Percentiles rank a stretch among this genome's conserved stretches.
Evolutionary conservation across 1,140 invertebrate species (phyloP).

Genomic region (Pissodes strobi): DNA sequence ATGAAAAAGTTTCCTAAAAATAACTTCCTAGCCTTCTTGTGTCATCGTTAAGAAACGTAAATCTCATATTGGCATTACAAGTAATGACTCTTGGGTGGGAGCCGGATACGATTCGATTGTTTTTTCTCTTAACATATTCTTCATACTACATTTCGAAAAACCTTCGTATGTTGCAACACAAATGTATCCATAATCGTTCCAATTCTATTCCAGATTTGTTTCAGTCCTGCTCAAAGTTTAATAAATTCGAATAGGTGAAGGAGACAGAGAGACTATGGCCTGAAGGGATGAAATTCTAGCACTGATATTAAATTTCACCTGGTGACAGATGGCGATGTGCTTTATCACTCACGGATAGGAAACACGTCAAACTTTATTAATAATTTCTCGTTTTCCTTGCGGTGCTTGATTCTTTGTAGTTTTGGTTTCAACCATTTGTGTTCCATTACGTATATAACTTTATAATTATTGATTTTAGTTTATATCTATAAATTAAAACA

Average conservation of each 20-base stretch:
- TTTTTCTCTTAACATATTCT: too few relatives aligned
- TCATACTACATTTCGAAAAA: too few relatives aligned
- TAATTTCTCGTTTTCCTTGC: slow-evolving; percentile 29
- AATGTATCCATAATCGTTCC: neutral
- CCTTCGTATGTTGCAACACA: too few relatives aligned
- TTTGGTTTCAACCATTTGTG: neutral
- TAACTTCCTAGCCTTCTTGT: too few relatives aligned
- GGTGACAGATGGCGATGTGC: slow-evolving; percentile 46
- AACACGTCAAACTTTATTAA: slow-evolving; percentile 43
- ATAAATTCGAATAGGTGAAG: slow-evolving; percentile 32
- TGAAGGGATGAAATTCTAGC: slow-evolving; percentile 34
- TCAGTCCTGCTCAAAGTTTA: slow-evolving; percentile 26
- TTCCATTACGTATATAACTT: neutral
- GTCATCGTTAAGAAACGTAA: too few relatives aligned
- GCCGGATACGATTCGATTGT: too few relatives aligned
- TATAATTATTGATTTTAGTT: too few relatives aligned
- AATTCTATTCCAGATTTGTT: slow-evolving; percentile 13
- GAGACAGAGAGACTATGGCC: slow-evolving; percentile 11
- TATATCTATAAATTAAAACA: too few relatives aligned
- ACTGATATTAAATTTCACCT: slow-evolving; percentile 48
- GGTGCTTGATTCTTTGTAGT: neutral
- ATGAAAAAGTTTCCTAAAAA: too few relatives aligned
- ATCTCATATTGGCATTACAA: too few relatives aligned
- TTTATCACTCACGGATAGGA: slow-evolving; percentile 45
- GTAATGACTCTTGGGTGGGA: too few relatives aligned